phyloP scores from a whole-genome alignment of 2,797 vertebrate genomes.

The Tarsius wallacei region DNA sequence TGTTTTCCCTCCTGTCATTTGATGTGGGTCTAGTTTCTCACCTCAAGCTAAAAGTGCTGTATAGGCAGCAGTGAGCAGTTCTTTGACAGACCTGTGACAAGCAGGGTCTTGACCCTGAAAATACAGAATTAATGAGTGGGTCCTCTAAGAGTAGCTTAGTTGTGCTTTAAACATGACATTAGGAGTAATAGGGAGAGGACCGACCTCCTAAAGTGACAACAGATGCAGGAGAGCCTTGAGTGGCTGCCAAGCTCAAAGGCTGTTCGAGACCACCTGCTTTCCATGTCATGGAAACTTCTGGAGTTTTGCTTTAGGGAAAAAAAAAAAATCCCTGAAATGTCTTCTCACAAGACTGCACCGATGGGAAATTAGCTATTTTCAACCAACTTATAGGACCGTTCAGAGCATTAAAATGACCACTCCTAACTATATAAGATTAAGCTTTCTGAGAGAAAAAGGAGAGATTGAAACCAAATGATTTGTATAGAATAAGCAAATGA shows the following conservation, averaged over 20 bases:
- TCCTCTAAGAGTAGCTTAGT: background rate
- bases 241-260: constrained; percentile 17
- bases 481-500: background rate
- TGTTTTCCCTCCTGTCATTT: background rate
- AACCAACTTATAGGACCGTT: background rate
- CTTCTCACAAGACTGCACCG: background rate
- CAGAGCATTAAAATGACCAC: background rate
- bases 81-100: background rate
- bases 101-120: constrained; percentile 12
- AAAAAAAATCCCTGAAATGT: background rate
- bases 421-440: background rate
- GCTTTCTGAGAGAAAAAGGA: background rate
- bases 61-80: background rate
- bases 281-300: background rate
- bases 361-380: background rate
- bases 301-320: constrained; percentile 10
- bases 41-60: background rate
- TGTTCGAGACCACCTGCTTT: constrained; percentile 38
- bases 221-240: background rate
- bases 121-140: background rate
- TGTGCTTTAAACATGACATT: constrained; percentile 32
- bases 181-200: background rate
- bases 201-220: constrained; percentile 46
- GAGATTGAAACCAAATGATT: background rate
- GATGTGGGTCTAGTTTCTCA: background rate